Evolutionary conservation across 2,888 invertebrate species (phyloP), one percentile per base, ranked within the genome.

Genomic region (Slavum lentiscoides): DNA sequence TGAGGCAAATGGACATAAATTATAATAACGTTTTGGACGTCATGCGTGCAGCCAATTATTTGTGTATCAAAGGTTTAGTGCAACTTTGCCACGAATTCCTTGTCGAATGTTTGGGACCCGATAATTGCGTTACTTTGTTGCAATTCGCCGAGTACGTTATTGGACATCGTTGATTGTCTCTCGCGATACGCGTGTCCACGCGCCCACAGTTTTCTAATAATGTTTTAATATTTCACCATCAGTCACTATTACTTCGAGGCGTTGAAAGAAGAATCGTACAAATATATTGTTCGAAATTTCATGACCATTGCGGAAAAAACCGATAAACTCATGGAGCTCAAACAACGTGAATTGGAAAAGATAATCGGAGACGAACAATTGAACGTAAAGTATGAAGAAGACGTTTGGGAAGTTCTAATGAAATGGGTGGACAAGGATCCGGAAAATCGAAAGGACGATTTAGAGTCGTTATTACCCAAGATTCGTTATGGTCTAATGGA

Each of bases 41-140:
- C 19, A 89, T 96, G 62, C 91, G 93, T 84, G 92, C 93, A 0
- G 94, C 96, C 5, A 96, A 97, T 88, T 96, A 95, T 86, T 90
- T 97, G 77, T 92, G 93, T 84, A 92, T 96, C 84, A 88, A 93
- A 68, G 94, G 94, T 0, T 91, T 96, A 67, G 89, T 95, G 74
- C 91, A 93, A 83, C 89, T 92, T 30, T 96, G 96, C 87, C 93
- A 93, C 85, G 90, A 93, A 69, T 94, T 91, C 85, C 89, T 97
- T 21, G 89, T 90, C 77, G 87, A 87, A 64, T 90, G 91, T 82
- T 88, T 97, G 30, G 91, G 88, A 21, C 90, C 93, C 0, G 91
- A 91, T 84, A 96, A 96, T 86, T 94, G 94, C 85, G 91, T 96
- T 83, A 93, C 94, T 43, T 92, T 96, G 70, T 90, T 94, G 90